Conservation (phyloP, 2,888 invertebrate species). For the Acanthacorydalis orientalis region DNA sequence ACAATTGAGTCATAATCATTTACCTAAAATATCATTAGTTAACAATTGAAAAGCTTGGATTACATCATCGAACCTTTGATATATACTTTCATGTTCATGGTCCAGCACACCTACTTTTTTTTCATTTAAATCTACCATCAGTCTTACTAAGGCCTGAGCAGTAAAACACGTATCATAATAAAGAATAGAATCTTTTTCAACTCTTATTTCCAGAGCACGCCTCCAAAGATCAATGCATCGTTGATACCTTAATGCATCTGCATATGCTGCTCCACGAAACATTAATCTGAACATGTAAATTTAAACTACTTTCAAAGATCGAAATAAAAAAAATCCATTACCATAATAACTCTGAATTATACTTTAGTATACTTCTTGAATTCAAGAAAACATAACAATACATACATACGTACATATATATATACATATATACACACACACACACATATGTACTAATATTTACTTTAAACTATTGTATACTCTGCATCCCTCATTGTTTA, state of each 20-base stretch:
- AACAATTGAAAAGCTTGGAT: conserved; percentile 50
- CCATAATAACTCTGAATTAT: not conserved
- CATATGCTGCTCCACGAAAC: conserved; percentile 51
- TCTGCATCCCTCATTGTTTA: too few relatives aligned
- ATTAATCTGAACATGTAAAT: conserved; percentile 21
- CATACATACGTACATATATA: too few relatives aligned
- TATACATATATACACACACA: not conserved
- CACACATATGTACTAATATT: not conserved
- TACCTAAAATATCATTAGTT: conserved; percentile 39
- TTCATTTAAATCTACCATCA: conserved; percentile 58
- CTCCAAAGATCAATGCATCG: conserved; percentile 78
- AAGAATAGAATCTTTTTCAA: conserved; percentile 59
- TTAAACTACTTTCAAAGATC: conserved; percentile 3
- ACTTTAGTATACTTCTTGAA: not conserved
- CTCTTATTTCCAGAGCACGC: conserved; percentile 62
- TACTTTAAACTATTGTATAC: not conserved
- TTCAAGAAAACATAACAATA: not conserved
- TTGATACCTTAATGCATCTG: conserved; percentile 57
- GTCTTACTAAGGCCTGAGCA: conserved; percentile 68
- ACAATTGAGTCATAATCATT: conserved; percentile 8
- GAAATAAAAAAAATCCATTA: conserved; percentile 5
- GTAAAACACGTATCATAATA: conserved; percentile 71
- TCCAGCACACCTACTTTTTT: conserved; percentile 35
- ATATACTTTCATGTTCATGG: conserved; percentile 29
- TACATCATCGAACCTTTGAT: conserved; percentile 51